Percentiles rank a stretch among this genome's conserved stretches.
Evolutionary conservation across 2,113 vertebrate species (phyloP).

Genomic region (Cromileptes altivelis): DNA sequence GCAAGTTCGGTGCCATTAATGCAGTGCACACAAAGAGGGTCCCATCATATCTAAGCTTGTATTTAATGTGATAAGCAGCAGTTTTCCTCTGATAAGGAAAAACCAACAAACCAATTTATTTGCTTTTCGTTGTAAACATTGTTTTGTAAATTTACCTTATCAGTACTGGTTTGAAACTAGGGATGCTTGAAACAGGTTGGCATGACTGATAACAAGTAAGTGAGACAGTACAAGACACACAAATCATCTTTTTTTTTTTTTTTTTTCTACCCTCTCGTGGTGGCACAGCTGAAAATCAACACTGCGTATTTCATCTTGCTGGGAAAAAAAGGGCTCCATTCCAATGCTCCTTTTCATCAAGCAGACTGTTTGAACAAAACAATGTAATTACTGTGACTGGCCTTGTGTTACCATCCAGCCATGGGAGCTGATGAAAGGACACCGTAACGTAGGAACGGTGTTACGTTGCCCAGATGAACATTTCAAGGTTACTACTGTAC

Average conservation of each 20-base stretch:
- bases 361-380: slow-evolving; percentile 35
- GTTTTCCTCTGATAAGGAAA: slow-evolving; percentile 37
- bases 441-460: slow-evolving; percentile 12
- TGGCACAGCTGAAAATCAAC: slow-evolving; percentile 48
- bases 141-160: slow-evolving; percentile 19
- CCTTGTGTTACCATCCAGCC: slow-evolving; percentile 42
- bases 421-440: slow-evolving; percentile 34
- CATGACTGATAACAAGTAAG: slow-evolving; percentile 32
- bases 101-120: slow-evolving; percentile 12
- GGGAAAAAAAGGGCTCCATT: slow-evolving; percentile 17
- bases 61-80: slow-evolving; percentile 51
- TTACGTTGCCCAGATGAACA: slow-evolving; percentile 39
- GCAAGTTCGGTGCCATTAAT: slow-evolving; percentile 66
- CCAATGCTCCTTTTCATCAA: slow-evolving; percentile 34
- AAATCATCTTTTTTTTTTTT: slow-evolving; percentile 29
- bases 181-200: slow-evolving; percentile 31
- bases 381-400: slow-evolving; percentile 41
- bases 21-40: slow-evolving; percentile 60
- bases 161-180: slow-evolving; percentile 10
- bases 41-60: slow-evolving; percentile 51
- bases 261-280: slow-evolving; percentile 18
- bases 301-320: slow-evolving; percentile 34
- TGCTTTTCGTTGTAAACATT: slow-evolving; percentile 56
- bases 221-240: slow-evolving; percentile 39
- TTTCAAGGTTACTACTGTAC: slow-evolving; percentile 59